Conservation (phyloP, 2,113 vertebrate genomes). For the Ammodytes dubius region DNA sequence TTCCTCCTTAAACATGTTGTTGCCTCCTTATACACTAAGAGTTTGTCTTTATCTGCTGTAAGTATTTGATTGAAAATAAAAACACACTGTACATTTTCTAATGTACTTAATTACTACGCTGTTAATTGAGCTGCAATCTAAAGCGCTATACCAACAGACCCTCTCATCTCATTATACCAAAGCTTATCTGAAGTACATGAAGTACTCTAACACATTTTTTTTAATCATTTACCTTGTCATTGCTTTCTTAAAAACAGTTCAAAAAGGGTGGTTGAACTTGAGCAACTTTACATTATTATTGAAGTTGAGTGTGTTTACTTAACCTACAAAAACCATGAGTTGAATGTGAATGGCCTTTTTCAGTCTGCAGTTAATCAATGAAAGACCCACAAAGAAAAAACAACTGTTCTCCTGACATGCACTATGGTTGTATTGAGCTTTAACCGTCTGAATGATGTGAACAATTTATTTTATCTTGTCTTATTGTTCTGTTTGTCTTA, state of each 20-base stretch:
- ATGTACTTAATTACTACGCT: not conserved
- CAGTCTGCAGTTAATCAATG: conserved; percentile 7
- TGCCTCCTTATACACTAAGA: not conserved
- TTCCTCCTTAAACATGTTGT: not conserved
- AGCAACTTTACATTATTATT: not conserved
- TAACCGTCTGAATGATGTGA: conserved; percentile 34
- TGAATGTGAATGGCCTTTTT: conserved; percentile 44
- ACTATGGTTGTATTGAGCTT: conserved; percentile 39
- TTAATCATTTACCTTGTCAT: not conserved
- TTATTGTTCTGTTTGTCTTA: conserved; percentile 43
- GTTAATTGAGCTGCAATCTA: conserved; percentile 13
- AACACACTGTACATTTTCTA: not conserved
- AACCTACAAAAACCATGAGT: conserved; percentile 43
- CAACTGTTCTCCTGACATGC: conserved; percentile 22
- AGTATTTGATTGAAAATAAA: not conserved
- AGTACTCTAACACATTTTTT: conserved; percentile 40
- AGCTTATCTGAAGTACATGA: conserved; percentile 41
- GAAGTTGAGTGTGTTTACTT: conserved; percentile 35
- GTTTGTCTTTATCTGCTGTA: not conserved
- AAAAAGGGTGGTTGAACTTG: conserved; percentile 26
- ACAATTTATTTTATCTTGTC: conserved; percentile 6
- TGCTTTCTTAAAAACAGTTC: not conserved
- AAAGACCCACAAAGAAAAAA: conserved; percentile 32
- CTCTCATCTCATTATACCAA: not conserved
- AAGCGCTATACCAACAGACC: not conserved